Evolutionary conservation across 2,113 vertebrate species (phyloP), one percentile per base, ranked within the genome.

Genomic region (Sebastes schlegelii): DNA sequence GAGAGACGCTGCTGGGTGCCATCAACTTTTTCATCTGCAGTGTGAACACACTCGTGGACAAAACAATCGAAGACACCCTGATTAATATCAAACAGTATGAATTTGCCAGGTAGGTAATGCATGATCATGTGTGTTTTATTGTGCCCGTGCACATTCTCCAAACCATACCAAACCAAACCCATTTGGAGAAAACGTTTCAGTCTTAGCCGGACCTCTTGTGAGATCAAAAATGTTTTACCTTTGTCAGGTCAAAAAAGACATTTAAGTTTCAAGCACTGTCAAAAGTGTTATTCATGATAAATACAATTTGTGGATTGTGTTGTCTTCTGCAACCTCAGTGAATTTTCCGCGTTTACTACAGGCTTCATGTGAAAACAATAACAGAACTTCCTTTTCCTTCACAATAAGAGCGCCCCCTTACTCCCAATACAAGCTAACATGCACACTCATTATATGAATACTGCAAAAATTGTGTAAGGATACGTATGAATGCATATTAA

Each of bases 1-100:
- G 98, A 90, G 98, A 99, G 87, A 98, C 97, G 1, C 97, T 99
- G 88, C 96, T 99, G 1, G 96, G 97, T 5, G 98, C 98, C 74
- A 99, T 99, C 94, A 97, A 96, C 91, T 99, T 98, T 94, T 99
- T 99, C 91, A 99, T 99, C 90, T 89, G 96, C 84, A 99, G 96
- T 83, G 97, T 99, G 88, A 97, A 97, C 89, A 99, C 98, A 8
- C 91, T 99, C 78, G 97, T 99, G 91, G 98, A 99, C 93, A 98
- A 99, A 95, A 99, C 98, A 68, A 99, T 99, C 61, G 98, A 99
- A 89, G 98, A 99, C 91, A 99, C 98, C 0, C 93, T 99, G 94
- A 77, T 99, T 85, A 99, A 98, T 89, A 98, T 99, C 92, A 99
- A 99, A 89, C 98, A 99, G 81, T 99, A 99, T 72, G 98, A 99